These are phyloP conservation scores for Tribolium madens DNA, from an alignment of 1,140 invertebrate genomes.

Conservation along the genomic window DNA sequence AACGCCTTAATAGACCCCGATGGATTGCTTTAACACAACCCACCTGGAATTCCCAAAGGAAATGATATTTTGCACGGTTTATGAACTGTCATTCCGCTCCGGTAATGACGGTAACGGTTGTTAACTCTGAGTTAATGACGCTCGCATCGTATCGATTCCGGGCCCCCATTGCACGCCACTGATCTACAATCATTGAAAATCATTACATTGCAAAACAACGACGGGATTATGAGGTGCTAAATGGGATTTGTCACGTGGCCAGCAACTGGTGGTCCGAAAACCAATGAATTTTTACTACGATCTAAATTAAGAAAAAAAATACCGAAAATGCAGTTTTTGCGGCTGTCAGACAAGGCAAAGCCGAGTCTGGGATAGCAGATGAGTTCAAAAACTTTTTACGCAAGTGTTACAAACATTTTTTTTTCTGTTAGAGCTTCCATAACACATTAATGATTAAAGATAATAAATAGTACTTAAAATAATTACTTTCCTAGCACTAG, in stretches of 20 bases:
- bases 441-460: too few relatives aligned
- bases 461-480: too few relatives aligned
- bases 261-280: background rate
- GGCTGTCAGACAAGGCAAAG: too few relatives aligned
- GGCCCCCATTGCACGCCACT: background rate
- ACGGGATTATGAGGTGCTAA: background rate
- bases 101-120: background rate
- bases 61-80: constrained; percentile 6
- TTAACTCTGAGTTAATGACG: constrained; percentile 7
- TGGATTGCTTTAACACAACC: constrained; percentile 1
- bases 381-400: too few relatives aligned
- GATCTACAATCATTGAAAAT: background rate
- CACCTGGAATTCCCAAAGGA: constrained; percentile 6
- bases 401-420: too few relatives aligned
- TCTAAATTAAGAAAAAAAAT: too few relatives aligned
- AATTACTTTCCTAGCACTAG: too few relatives aligned
- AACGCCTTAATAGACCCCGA: background rate
- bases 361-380: too few relatives aligned
- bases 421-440: too few relatives aligned
- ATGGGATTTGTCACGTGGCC: background rate
- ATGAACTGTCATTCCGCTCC: constrained; percentile 10
- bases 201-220: background rate
- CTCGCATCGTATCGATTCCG: background rate
- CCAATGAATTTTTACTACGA: too few relatives aligned
- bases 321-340: too few relatives aligned